phyloP scores from a whole-genome alignment of 2,888 invertebrate species.

The Panorpa germanica region DNA sequence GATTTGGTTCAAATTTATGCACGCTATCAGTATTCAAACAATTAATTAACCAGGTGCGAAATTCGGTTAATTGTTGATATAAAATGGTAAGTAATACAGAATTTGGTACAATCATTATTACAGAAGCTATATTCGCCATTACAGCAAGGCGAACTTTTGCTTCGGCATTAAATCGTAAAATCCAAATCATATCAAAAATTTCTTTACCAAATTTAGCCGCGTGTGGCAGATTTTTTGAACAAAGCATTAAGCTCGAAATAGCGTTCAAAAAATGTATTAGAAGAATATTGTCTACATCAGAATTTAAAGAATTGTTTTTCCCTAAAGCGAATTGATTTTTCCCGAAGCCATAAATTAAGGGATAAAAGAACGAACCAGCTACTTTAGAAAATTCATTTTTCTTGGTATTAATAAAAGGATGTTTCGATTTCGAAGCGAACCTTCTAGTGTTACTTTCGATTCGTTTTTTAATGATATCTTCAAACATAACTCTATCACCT shows the following conservation, averaged over 20 bases:
- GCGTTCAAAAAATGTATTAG: conserved; percentile 51
- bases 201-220: conserved; percentile 48
- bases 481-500: conserved; percentile 18
- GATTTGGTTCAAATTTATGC: conserved; percentile 39
- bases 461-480: conserved; percentile 45
- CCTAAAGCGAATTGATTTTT: conserved; percentile 31
- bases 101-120: conserved; percentile 39
- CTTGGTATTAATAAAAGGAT: conserved; percentile 26
- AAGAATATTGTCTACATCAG: conserved; percentile 45
- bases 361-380: conserved; percentile 70
- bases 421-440: conserved; percentile 25
- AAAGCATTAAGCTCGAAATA: conserved; percentile 41
- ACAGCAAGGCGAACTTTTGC: conserved; percentile 43
- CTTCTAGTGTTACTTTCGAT: conserved; percentile 55
- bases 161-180: conserved; percentile 44
- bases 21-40: conserved; percentile 31
- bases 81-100: conserved; percentile 36
- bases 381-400: conserved; percentile 52
- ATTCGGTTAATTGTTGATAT: conserved; percentile 38
- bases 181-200: conserved; percentile 44
- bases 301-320: conserved; percentile 29
- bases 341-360: conserved; percentile 49
- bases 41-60: conserved; percentile 45
- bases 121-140: conserved; percentile 45
- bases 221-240: conserved; percentile 46